A percentile compares a stretch with the other conserved stretches of the same genome.
Conservation (phyloP, 2,797 vertebrate species). For the Necrosyrtes monachus region DNA sequence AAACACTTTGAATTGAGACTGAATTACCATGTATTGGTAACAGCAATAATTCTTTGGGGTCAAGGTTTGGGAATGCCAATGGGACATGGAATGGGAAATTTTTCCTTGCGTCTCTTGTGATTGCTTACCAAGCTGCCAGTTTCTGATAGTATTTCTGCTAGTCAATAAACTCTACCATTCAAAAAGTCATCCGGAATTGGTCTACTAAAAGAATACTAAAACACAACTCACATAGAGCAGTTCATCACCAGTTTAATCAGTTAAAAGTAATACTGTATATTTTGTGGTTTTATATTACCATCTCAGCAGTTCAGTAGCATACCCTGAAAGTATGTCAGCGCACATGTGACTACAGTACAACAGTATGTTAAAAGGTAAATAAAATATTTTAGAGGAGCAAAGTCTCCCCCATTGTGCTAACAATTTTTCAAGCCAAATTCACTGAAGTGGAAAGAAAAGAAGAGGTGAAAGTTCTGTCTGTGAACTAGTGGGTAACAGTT, state of each 20-base stretch:
- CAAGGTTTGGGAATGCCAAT: background rate
- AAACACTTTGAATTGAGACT: background rate
- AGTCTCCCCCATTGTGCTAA: background rate
- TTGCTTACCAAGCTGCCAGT: background rate
- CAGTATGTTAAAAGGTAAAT: background rate
- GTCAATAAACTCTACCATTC: background rate
- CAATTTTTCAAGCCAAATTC: background rate
- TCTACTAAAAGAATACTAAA: background rate
- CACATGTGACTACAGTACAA: background rate
- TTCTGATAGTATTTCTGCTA: background rate
- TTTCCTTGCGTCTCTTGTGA: background rate
- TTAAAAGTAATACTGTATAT: background rate
- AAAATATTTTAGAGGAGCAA: background rate
- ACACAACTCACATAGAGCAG: background rate
- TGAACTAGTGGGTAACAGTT: constrained; percentile 19
- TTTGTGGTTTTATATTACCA: background rate
- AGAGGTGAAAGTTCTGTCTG: background rate
- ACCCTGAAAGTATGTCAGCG: background rate
- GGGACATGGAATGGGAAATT: background rate
- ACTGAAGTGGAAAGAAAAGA: background rate
- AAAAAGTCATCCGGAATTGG: background rate
- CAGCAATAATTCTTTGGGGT: background rate
- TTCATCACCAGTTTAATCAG: background rate
- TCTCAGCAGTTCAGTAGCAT: background rate
- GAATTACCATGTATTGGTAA: background rate